phyloP scores from a whole-genome alignment of 2,888 invertebrate genomes.

The Nesidiocoris tenuis region DNA sequence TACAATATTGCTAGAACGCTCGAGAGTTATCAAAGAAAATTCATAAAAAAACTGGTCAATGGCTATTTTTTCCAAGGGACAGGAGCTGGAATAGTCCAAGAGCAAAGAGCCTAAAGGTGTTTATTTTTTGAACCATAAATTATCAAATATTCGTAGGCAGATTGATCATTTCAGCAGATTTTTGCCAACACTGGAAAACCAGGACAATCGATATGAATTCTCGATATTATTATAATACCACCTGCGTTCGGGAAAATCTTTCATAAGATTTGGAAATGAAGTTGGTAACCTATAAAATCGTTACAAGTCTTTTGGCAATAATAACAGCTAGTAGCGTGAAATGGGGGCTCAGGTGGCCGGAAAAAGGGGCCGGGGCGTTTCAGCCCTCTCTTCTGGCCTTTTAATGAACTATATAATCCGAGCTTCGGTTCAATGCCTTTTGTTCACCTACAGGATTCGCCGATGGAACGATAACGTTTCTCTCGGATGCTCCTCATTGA shows the following conservation, averaged over 20 bases:
- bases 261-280: background rate
- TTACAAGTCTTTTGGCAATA: conserved; percentile 4
- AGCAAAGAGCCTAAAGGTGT: too few relatives aligned
- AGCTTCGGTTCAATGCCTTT: conserved; percentile 24
- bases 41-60: too few relatives aligned
- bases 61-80: too few relatives aligned
- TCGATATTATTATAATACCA: too few relatives aligned
- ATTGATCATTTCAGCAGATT: too few relatives aligned
- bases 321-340: background rate
- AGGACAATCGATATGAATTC: too few relatives aligned
- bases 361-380: conserved; percentile 24
- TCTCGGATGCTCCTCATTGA: background rate
- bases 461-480: background rate
- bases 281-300: conserved; percentile 33
- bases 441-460: conserved; percentile 20
- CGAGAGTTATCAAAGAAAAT: too few relatives aligned
- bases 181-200: too few relatives aligned
- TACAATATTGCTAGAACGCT: too few relatives aligned
- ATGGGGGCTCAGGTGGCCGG: conserved; percentile 29
- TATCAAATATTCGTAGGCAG: too few relatives aligned
- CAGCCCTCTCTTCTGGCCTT: conserved; percentile 32
- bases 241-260: background rate
- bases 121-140: too few relatives aligned
- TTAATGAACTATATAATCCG: conserved; percentile 41
- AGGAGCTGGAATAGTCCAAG: too few relatives aligned